Percentiles rank a stretch among this genome's conserved stretches.
Conservation (phyloP, 2,888 invertebrate species). For the Drosophila rellima region DNA sequence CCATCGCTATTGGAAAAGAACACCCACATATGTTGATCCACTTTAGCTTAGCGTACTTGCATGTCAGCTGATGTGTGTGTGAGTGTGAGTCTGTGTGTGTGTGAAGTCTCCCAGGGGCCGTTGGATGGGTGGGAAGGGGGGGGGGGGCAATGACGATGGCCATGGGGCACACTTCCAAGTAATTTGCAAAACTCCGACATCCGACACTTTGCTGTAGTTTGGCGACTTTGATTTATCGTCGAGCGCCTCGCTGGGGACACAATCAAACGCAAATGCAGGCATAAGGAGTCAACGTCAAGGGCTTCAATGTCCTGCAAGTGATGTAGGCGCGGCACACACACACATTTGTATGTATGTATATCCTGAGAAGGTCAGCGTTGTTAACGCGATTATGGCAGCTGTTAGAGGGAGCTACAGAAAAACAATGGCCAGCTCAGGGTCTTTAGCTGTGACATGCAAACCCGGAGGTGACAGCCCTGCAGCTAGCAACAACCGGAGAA, state of each 20-base stretch:
- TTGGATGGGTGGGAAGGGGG: too few relatives aligned
- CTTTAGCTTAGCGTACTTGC: constrained; percentile 40
- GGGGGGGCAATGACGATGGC: constrained; percentile 50
- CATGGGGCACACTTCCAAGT: constrained; percentile 75
- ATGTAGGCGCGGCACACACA: constrained; percentile 45
- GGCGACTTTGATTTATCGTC: constrained; percentile 80
- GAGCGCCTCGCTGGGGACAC: constrained; percentile 65
- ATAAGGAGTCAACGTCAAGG: constrained; percentile 59
- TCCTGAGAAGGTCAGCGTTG: constrained; percentile 46
- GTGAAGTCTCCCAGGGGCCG: too few relatives aligned
- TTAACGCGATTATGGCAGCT: constrained; percentile 63
- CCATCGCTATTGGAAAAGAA: constrained; percentile 32
- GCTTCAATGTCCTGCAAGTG: constrained; percentile 60
- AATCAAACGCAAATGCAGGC: constrained; percentile 65
- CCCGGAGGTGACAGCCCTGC: constrained; percentile 58
- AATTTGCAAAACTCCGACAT: constrained; percentile 78
- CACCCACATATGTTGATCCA: constrained; percentile 73
- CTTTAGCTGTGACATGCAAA: constrained; percentile 62
- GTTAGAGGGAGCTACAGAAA: constrained; percentile 22
- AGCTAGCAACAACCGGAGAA: constrained; percentile 15
- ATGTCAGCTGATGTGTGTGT: constrained; percentile 20
- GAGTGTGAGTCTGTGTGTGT: constrained; percentile 23
- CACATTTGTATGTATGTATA: not conserved
- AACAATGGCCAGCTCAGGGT: constrained; percentile 56
- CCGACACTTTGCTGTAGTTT: constrained; percentile 74